Base-by-base conservation (phyloP, 2,888 invertebrate species). In the Ophioninae sp. region DNA sequence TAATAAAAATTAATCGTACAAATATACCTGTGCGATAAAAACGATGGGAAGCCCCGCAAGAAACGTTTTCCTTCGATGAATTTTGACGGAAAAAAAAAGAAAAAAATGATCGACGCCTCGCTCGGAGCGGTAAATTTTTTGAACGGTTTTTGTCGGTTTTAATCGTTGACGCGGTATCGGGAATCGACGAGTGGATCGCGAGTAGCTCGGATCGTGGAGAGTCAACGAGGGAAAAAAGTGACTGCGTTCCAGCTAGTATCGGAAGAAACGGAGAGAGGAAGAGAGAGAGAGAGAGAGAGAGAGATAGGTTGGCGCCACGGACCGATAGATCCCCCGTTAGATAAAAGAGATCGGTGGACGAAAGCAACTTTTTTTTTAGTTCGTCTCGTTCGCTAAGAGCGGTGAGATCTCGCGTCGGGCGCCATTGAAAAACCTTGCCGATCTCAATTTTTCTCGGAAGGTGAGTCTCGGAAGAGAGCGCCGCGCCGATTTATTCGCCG, bases 221-320 rank as follows among this genome's bases (percentile, higher is more conserved):
- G 41, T 61, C 57, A n/a, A 64, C 13, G n/a, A 68, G 21, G 62
- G 68, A 68, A 76, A 77, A 68, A 70, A 78, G 50, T 56, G n/a
- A 64, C 70, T 50, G 70, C 70, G 23, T 70, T 64, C 7, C 41
- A 73, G 41, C 59, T 50, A 75, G 77, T 69, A 73, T 82, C 59
- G 78, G 57, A 73, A 82, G 68, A 74, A 78, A 61, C n/a, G n/a
- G n/a, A n/a, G n/a, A n/a, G n/a, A n/a, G n/a, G n/a, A n/a, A n/a
- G n/a, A n/a, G n/a, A n/a, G n/a, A n/a, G n/a, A n/a, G n/a, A n/a
- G n/a, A n/a, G n/a, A n/a, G n/a, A n/a, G n/a, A n/a, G 68, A 75
- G 77, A 79, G 70, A 79, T 79, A 79, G 73, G 82, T 82, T 82
- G 82, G 79, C 82, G 82, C 82, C 82, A 44, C 79, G 70, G 59